phyloP scores from a whole-genome alignment of 2,797 vertebrate genomes.

The Pantherophis alleghaniensis region DNA sequence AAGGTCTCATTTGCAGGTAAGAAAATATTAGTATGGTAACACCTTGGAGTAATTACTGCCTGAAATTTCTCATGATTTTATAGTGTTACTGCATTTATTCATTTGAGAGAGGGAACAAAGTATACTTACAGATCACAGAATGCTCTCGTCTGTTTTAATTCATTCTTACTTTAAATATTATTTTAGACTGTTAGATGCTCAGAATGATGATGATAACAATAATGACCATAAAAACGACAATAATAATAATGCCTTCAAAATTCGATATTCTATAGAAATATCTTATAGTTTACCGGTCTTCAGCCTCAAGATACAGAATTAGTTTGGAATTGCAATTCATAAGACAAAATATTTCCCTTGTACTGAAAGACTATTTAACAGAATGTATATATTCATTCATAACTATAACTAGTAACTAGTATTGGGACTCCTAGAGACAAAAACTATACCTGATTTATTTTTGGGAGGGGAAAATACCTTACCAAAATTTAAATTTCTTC shows the following conservation, averaged over 20 bases:
- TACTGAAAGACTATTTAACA: background rate
- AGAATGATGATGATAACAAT: no score
- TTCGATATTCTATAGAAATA: background rate
- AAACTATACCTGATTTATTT: background rate
- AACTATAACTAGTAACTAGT: background rate
- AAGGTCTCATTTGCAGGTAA: conserved; percentile 95
- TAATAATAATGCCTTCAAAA: background rate
- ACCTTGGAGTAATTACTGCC: background rate
- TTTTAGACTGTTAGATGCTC: background rate
- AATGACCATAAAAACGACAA: background rate
- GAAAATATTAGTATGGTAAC: conserved; percentile 42
- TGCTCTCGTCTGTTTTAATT: background rate
- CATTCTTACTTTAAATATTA: background rate
- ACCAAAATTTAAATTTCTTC: background rate
- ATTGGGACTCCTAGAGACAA: background rate
- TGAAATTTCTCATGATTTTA: background rate
- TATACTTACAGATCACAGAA: background rate
- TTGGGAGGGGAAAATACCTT: background rate
- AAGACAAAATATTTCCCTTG: background rate
- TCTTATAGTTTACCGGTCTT: background rate
- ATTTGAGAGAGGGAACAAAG: background rate
- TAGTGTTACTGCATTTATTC: conserved; percentile 2
- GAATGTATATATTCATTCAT: background rate
- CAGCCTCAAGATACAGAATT: background rate
- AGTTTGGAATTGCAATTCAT: background rate